Evolutionary conservation across 2,888 invertebrate species (phyloP), one percentile per base, ranked within the genome.

Genomic region (Caenorhabditis uteleia): DNA sequence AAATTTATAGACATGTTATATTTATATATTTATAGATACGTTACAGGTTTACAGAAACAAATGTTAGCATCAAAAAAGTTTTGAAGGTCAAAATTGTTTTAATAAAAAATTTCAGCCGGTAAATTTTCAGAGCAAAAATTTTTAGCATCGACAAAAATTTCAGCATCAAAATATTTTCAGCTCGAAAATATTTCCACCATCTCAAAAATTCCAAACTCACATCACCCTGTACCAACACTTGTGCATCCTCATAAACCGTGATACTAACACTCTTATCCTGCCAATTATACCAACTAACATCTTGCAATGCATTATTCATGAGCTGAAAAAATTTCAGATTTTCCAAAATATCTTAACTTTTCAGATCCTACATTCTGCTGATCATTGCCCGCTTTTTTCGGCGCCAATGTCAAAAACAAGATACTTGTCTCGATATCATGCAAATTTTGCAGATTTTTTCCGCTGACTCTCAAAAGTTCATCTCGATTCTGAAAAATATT

Each of bases 271-370:
- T 86, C 73, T 88, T 88, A 81, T 89, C 89, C 36, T 86, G 86
- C 88, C 88, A 89, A 27, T 87, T 85, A 54, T 87, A 87, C 16
- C 83, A 83, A 25, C 85, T 84, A 74, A 88, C 86, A 0, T 88
- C 88, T 58, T 84, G 83, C 38, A 88, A 67, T 1, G 84, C 82
- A 10, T 83, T 34, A 54, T 83, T 78, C 3, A 84, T 82, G 3
- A 87, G 85, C 20, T 49, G 49, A 84, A 82, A 44, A 18, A 4
- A n/a, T 38, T n/a, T n/a, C n/a, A n/a, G n/a, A n/a, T n/a, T n/a
- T n/a, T n/a, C n/a, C n/a, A n/a, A n/a, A 36, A 36, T 36, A 5
- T 6, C 36, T 36, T 18, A 16, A n/a, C 6, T 36, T 36, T 36
- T 14, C 8, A n/a, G n/a, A n/a, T n/a, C 49, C 29, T 16, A 56